These are phyloP conservation scores for Glaucopsyche alexis DNA, from an alignment of 2,888 invertebrate species.

Conservation along the genomic window DNA sequence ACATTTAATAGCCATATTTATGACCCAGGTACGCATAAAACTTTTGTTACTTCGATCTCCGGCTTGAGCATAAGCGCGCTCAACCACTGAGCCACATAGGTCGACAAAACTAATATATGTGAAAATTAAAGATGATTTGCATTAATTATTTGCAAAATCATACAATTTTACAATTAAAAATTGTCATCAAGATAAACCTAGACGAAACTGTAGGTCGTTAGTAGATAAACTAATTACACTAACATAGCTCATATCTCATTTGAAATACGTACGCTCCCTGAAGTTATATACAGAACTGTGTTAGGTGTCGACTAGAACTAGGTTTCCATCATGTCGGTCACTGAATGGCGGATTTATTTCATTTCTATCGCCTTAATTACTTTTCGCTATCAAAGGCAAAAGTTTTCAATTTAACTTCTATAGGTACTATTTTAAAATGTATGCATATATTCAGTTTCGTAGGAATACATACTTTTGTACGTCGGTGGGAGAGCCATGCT, in stretches of 20 bases:
- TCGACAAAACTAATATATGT: too few relatives aligned
- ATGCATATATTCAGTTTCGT: background rate
- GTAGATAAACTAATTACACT: conserved; percentile 3
- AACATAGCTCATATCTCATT: background rate
- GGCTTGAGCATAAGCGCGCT: too few relatives aligned
- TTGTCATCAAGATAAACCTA: background rate
- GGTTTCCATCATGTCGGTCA: conserved; percentile 3
- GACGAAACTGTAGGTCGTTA: background rate
- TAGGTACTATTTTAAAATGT: background rate
- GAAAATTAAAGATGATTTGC: too few relatives aligned
- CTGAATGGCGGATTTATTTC: conserved; percentile 30
- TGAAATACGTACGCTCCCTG: background rate
- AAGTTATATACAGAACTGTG: background rate
- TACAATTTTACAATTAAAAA: background rate
- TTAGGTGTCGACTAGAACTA: background rate
- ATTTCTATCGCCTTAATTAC: conserved; percentile 33
- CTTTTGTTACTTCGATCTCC: too few relatives aligned
- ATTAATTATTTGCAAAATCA: background rate
- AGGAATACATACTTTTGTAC: background rate
- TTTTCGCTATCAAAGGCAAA: background rate
- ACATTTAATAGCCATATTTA: too few relatives aligned
- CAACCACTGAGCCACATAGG: too few relatives aligned
- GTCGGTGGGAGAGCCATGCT: too few relatives aligned
- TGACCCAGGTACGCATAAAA: too few relatives aligned
- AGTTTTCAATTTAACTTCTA: conserved; percentile 10